phyloP scores from a whole-genome alignment of 2,797 vertebrate genomes.

The Harpagifer antarcticus region DNA sequence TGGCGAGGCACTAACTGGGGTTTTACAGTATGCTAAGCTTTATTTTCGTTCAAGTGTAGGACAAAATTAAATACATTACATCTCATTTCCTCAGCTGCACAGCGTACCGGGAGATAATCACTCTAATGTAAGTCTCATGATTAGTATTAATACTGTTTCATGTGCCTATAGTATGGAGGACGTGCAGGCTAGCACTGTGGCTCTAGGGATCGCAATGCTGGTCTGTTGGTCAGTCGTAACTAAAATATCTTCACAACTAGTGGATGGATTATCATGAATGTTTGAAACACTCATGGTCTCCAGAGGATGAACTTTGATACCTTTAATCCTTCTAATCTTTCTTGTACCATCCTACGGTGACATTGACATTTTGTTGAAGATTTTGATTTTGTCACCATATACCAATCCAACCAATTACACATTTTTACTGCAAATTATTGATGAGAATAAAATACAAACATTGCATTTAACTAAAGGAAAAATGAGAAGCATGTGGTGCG shows the following conservation, averaged over 20 bases:
- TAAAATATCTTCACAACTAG: constrained; percentile 4
- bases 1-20: constrained; percentile 40
- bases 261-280: not conserved
- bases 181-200: not conserved
- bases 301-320: not conserved
- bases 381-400: constrained; percentile 3
- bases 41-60: constrained; percentile 65
- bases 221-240: constrained; percentile 1
- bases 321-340: not conserved
- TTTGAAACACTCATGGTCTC: not conserved
- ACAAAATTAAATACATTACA: constrained; percentile 70
- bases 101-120: constrained; percentile 68
- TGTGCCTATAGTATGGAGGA: constrained; percentile 38
- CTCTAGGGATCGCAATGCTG: constrained; percentile 2
- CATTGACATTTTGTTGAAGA: not conserved
- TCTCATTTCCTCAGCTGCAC: constrained; percentile 63
- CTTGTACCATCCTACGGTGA: not conserved
- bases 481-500: not conserved
- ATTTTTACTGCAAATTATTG: not conserved
- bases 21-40: constrained; percentile 59
- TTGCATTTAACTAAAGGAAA: not conserved
- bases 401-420: not conserved
- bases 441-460: not conserved
- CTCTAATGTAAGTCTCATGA: constrained; percentile 65
- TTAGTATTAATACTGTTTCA: constrained; percentile 58